Evolutionary conservation across 2,888 invertebrate genomes (phyloP).

Genomic region (Papilio demoleus): DNA sequence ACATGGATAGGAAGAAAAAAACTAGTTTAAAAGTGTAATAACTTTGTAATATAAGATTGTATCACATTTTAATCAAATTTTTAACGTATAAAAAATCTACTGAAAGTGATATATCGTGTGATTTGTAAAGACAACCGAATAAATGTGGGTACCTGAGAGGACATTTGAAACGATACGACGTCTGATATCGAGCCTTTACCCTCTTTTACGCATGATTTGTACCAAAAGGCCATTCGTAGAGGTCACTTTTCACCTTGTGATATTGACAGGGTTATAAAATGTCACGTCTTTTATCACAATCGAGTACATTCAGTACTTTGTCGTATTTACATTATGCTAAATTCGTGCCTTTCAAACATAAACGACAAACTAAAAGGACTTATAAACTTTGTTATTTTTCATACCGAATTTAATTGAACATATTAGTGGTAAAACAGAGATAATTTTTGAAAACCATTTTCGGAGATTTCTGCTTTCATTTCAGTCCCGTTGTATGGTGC

Average conservation of each 20-base stretch:
- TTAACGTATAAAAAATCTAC: too few relatives aligned
- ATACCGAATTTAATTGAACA: too few relatives aligned
- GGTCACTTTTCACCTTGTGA: slow-evolving; percentile 1
- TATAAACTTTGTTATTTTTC: neutral
- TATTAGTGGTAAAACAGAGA: too few relatives aligned
- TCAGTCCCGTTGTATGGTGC: neutral
- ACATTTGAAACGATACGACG: slow-evolving; percentile 6
- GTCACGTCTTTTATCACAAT: slow-evolving; percentile 1
- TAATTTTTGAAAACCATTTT: neutral
- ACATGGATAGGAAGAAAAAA: too few relatives aligned
- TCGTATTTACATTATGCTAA: slow-evolving; percentile 1
- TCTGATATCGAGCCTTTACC: neutral
- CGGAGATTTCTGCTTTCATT: neutral
- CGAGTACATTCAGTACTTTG: neutral
- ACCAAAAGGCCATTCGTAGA: neutral
- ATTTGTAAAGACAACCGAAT: slow-evolving; percentile 17
- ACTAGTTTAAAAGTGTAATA: too few relatives aligned
- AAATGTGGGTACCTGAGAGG: slow-evolving; percentile 8
- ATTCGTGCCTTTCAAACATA: too few relatives aligned
- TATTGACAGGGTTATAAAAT: slow-evolving; percentile 11
- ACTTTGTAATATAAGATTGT: too few relatives aligned
- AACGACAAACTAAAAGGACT: neutral
- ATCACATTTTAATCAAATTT: too few relatives aligned
- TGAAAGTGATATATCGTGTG: too few relatives aligned
- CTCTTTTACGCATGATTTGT: slow-evolving; percentile 10